Percentiles rank a stretch among this genome's conserved stretches.
These are phyloP conservation scores for Ophion slaviceki DNA, from an alignment of 2,888 invertebrate genomes.

Conservation along the genomic window DNA sequence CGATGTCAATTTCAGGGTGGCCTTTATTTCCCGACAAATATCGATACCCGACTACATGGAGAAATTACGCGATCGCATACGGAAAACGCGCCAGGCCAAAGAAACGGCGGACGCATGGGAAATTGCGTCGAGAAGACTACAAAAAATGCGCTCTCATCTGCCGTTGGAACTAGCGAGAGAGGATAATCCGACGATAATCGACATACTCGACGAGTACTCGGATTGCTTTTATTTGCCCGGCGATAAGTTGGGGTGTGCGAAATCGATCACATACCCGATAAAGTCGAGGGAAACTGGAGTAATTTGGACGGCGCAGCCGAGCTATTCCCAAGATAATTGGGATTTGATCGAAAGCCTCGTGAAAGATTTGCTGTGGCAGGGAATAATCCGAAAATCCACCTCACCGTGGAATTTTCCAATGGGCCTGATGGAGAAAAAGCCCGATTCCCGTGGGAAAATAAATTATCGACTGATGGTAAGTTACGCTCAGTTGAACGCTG, in stretches of 20 bases:
- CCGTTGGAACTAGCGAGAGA: background rate
- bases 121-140: constrained; percentile 13
- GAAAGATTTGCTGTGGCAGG: constrained; percentile 26
- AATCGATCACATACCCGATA: constrained; percentile 32
- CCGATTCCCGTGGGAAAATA: constrained; percentile 19
- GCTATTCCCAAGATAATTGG: background rate
- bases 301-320: background rate
- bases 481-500: constrained; percentile 35
- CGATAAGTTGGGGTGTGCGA: constrained; percentile 20
- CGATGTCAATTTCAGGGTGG: background rate
- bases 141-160: background rate
- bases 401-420: constrained; percentile 45
- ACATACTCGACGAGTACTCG: constrained; percentile 42
- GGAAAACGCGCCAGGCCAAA: background rate
- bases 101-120: constrained; percentile 19
- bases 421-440: constrained; percentile 26
- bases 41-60: constrained; percentile 6
- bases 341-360: constrained; percentile 36
- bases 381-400: constrained; percentile 29
- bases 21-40: background rate
- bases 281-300: background rate
- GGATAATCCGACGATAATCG: constrained; percentile 1
- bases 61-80: background rate
- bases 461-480: background rate
- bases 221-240: constrained; percentile 54